A percentile compares a stretch with the other conserved stretches of the same genome.
Evolutionary conservation across 1,140 invertebrate genomes (phyloP).

Genomic region (Nasonia vitripennis): DNA sequence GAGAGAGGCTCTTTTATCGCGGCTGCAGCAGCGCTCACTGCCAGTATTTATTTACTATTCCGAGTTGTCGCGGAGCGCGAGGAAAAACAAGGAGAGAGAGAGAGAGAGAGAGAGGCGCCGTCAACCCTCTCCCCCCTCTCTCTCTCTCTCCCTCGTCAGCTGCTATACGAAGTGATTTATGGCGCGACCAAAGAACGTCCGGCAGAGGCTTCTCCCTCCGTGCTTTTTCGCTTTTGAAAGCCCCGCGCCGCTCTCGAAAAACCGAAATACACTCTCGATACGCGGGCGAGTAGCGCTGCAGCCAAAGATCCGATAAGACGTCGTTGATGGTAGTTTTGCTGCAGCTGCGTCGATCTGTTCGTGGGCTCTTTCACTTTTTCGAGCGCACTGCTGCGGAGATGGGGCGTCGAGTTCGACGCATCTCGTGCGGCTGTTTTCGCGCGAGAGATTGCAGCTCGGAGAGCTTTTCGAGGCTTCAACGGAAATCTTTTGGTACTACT

Average conservation of each 20-base stretch:
- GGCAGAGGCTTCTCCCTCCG: not conserved
- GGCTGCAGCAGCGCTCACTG: not conserved
- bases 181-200: slow-evolving; percentile 1
- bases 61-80: not conserved
- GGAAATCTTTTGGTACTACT: too few species aligned
- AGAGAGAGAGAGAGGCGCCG: not conserved
- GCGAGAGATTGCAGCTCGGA: too few species aligned
- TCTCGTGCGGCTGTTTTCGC: not conserved
- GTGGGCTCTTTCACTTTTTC: not conserved
- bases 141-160: not conserved
- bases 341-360: not conserved
- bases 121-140: slow-evolving; percentile 12
- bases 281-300: not conserved
- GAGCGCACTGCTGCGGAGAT: not conserved
- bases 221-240: slow-evolving; percentile 30
- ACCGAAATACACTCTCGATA: slow-evolving; percentile 40
- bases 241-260: not conserved
- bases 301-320: slow-evolving; percentile 7
- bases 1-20: slow-evolving; percentile 37
- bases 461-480: too few species aligned
- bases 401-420: not conserved
- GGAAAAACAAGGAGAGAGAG: slow-evolving; percentile 23
- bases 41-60: slow-evolving; percentile 51
- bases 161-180: slow-evolving; percentile 39
- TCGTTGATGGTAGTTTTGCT: not conserved